Evolutionary conservation across 2,797 vertebrate genomes (phyloP), one percentile per base, ranked within the genome.

Genomic region (Labroides dimidiatus): DNA sequence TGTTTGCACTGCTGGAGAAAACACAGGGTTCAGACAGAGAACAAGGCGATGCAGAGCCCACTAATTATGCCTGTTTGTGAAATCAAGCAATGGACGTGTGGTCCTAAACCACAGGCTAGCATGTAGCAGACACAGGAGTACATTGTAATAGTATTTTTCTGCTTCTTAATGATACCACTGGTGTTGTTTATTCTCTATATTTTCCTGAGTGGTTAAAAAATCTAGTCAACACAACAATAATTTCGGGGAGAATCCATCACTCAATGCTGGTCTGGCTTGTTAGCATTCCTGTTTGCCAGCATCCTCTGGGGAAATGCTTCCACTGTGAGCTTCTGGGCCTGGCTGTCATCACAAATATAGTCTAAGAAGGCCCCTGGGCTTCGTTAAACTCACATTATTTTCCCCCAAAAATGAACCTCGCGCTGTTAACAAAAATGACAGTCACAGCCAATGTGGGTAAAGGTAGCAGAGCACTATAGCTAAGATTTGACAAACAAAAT

Each of bases 341-440:
- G 17, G 47, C 79, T 90, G 83, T 88, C 84, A 84, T 54, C 58
- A 75, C 72, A 71, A 84, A 84, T 79, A 53, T 27, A 68, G 74
- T 80, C 62, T 74, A 47, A 68, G 41, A 64, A 71, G 59, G 36
- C 80, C 77, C 72, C 27, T 41, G 45, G 84, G 72, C 44, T 78
- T 72, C 11, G 65, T 84, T 69, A 74, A 80, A 76, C 70, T 56
- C 55, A 17, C 54, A 66, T 80, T 63, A 62, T 81, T 71, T 75
- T 44, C 45, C 41, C 63, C 43, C 30, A 33, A 67, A 72, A 71
- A 84, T 75, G 70, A 74, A 43, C 30, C 30, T 33, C 30, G 51
- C 47, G 58, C 47, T 55, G 53, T 57, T 36, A 15, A n/a, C n/a
- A n/a, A n/a, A 78, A 80, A 84, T 75, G 80, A 65, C 78, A 79